Evolutionary conservation across 1,140 invertebrate species (phyloP), one percentile per base, ranked within the genome.

Genomic region (Himalopsyche phryganea): DNA sequence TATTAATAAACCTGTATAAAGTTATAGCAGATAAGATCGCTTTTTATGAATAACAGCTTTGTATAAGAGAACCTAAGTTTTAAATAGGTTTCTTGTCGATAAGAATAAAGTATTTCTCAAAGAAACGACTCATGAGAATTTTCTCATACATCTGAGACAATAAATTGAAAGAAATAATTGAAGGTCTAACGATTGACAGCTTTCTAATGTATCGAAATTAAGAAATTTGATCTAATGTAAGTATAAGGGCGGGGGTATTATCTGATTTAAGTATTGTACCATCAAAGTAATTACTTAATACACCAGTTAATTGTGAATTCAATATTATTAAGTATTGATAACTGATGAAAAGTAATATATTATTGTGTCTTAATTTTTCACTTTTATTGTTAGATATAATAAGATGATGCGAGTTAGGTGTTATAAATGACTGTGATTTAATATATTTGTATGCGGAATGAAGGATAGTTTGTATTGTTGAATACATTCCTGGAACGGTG

Each of bases 401-500:
- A 40, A 40, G 5, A 40, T 40, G n/a, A 35, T n/a, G 33, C n/a
- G 33, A 40, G 11, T 40, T 40, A 40, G 11, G 15, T 6, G 38
- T 40, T 40, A 13, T 40, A n/a, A 40, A 3, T n/a, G 38, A 15
- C 38, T 40, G 38, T 40, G 38, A 40, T 40, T 40, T 40, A 40
- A 40, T 15, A 15, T 40, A 40, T 40, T 40, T 40, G 38, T 40
- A 40, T 11, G 38, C 11, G 11, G 38, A 40, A 15, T 15, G 15
- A 40, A 40, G n/a, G 11, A 40, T 40, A 40, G 11, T 5, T 28
- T 9, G 9, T 28, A 40, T 15, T 40, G 15, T 13, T 6, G 33
- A 40, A 40, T 11, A 40, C 38, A 40, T 40, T 40, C 38, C 38
- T 40, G 15, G 15, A 40, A 40, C n/a, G 38, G 38, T 40, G 33